Evolutionary conservation across 2,797 vertebrate genomes (phyloP).

Genomic region (Orientallactaga sibirica): DNA sequence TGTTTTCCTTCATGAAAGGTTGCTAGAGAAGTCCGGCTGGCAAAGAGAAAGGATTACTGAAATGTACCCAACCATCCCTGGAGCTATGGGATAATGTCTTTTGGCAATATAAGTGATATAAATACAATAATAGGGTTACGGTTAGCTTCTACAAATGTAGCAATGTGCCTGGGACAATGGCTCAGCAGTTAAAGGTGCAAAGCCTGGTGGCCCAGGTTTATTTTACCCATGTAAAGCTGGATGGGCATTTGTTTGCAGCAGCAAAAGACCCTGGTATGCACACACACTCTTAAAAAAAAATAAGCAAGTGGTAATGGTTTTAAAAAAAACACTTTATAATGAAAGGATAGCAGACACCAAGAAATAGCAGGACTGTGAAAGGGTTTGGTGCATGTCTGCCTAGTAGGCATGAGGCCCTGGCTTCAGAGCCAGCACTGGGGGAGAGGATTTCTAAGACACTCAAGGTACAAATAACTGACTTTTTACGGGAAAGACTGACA

Average conservation of each 20-base stretch:
- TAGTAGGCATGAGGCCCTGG: not conserved
- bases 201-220: too few species aligned
- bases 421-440: not conserved
- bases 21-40: constrained; percentile 95
- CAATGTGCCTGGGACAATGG: not conserved
- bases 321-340: constrained; percentile 14
- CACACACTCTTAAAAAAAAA: too few species aligned
- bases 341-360: not conserved
- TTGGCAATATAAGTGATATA: not conserved
- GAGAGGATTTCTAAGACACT: not conserved
- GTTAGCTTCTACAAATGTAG: not conserved
- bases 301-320: not conserved
- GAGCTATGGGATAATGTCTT: not conserved
- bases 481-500: not conserved
- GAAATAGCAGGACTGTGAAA: not conserved
- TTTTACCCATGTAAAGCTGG: too few species aligned
- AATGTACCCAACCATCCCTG: not conserved
- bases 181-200: too few species aligned
- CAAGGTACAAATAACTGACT: not conserved
- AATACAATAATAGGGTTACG: not conserved
- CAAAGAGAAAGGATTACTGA: constrained; percentile 67
- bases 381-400: not conserved
- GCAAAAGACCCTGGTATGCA: too few species aligned
- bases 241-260: too few species aligned
- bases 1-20: constrained; percentile 99